A percentile compares a stretch with the other conserved stretches of the same genome.
phyloP scores from a whole-genome alignment of 2,888 invertebrate species.

The Hipparchia semele region DNA sequence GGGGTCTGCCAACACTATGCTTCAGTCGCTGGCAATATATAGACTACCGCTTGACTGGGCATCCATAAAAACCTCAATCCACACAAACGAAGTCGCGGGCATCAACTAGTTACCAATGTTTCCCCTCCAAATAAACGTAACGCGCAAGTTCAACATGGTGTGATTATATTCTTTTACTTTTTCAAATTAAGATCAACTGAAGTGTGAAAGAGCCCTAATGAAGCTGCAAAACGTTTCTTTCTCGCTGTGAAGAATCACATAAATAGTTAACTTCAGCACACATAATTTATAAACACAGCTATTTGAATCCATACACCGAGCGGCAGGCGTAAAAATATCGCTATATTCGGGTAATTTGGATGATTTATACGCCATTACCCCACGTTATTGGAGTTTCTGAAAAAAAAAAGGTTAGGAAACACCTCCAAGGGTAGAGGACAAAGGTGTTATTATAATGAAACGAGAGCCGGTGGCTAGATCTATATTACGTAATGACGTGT shows the following conservation, averaged over 20 bases:
- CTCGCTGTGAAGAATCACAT: constrained; percentile 11
- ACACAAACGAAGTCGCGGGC: no score
- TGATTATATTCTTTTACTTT: no score
- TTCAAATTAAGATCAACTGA: no score
- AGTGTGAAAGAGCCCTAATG: background rate
- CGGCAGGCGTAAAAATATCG: constrained; percentile 45
- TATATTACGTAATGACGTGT: no score
- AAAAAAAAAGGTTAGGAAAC: constrained; percentile 41
- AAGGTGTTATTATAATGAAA: constrained; percentile 34
- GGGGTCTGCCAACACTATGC: no score
- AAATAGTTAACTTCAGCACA: constrained; percentile 17
- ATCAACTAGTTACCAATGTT: no score
- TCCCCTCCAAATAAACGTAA: no score
- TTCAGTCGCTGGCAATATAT: no score
- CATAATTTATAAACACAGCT: constrained; percentile 39
- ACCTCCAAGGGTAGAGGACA: constrained; percentile 41
- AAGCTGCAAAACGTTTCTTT: background rate
- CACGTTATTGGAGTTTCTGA: constrained; percentile 59
- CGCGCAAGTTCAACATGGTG: no score
- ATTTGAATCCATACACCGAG: constrained; percentile 47
- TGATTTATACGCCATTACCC: constrained; percentile 68
- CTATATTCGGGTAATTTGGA: constrained; percentile 64
- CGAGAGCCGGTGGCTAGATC: background rate
- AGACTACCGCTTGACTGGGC: no score
- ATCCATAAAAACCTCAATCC: background rate